Evolutionary conservation across 1,140 invertebrate genomes (phyloP), one percentile per base, ranked within the genome.

Genomic region (Ganaspis sp.): DNA sequence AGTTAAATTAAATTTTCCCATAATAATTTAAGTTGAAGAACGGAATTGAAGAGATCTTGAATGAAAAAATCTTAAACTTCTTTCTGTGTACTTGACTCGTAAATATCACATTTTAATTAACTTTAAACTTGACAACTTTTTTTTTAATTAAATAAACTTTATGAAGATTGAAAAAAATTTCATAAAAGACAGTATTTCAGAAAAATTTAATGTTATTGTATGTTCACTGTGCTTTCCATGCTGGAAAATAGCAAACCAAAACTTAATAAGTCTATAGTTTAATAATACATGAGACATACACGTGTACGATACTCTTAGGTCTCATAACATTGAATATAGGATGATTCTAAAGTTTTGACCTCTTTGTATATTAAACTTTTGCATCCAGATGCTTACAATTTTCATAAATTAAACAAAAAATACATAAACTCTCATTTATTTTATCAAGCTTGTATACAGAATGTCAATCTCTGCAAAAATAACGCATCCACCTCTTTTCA

Each of bases 171-270:
- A 15, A 12, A n/a, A 64, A 29, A 64, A 64, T 64, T 64, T 29
- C 9, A 15, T 15, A 26, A 64, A 64, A 29, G 54, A 64, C 9
- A 29, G 1, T 29, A 29, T 64, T 64, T 64, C 8, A 64, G 9
- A 26, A 29, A 64, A 64, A 64, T 64, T 64, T 64, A 64, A 64
- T 64, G 23, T 29, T n/a, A 17, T 49, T 49, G 45, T 49, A 64
- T n/a, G 54, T 15, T 64, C 23, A 64, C 12, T 12, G 29, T 29
- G 54, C 54, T 29, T 64, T 64, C 23, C 26, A 12, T 64, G 11
- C 23, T 64, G 29, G 21, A 58, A 19, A 26, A 19, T 58, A 58
- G 23, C 21, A 58, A 58, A 58, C 54, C 21, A 58, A 58, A 58
- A 58, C 54, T 58, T 58, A 58, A 58, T 26, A 58, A 58, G 54